Evolutionary conservation across 2,113 vertebrate genomes (phyloP).

Genomic region (Symphodus melops): DNA sequence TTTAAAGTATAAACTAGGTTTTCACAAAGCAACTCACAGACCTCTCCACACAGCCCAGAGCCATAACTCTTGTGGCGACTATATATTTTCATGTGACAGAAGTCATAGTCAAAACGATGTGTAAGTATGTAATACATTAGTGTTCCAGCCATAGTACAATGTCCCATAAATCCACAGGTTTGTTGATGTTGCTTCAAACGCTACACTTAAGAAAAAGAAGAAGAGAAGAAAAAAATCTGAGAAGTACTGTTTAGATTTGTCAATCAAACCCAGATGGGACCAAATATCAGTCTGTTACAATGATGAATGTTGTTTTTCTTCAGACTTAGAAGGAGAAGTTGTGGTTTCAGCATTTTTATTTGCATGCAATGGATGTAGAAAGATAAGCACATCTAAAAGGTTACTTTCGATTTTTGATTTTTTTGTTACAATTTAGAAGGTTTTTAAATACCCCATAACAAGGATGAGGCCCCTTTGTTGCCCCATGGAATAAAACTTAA

Average conservation of each 20-base stretch:
- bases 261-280: conserved; percentile 71
- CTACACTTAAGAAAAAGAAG: conserved; percentile 15
- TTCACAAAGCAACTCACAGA: conserved; percentile 26
- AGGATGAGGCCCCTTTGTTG: too few relatives aligned
- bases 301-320: conserved; percentile 45
- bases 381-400: too few relatives aligned
- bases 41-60: conserved; percentile 20
- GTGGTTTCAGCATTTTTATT: not conserved
- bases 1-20: conserved; percentile 38
- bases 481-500: too few relatives aligned
- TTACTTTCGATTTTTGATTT: too few relatives aligned
- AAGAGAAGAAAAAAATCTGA: conserved; percentile 31
- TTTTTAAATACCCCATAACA: too few relatives aligned
- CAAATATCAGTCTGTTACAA: conserved; percentile 46
- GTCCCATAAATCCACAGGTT: conserved; percentile 63
- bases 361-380: too few relatives aligned
- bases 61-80: conserved; percentile 50
- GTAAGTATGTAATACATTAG: conserved; percentile 63
- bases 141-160: conserved; percentile 56
- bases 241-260: conserved; percentile 48
- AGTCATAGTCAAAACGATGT: conserved; percentile 58
- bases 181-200: conserved; percentile 58
- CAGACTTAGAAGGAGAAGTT: conserved; percentile 4
- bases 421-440: too few relatives aligned
- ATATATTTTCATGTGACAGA: conserved; percentile 60